Evolutionary conservation across 2,113 vertebrate species (phyloP).

Genomic region (human (Homo sapiens)): DNA sequence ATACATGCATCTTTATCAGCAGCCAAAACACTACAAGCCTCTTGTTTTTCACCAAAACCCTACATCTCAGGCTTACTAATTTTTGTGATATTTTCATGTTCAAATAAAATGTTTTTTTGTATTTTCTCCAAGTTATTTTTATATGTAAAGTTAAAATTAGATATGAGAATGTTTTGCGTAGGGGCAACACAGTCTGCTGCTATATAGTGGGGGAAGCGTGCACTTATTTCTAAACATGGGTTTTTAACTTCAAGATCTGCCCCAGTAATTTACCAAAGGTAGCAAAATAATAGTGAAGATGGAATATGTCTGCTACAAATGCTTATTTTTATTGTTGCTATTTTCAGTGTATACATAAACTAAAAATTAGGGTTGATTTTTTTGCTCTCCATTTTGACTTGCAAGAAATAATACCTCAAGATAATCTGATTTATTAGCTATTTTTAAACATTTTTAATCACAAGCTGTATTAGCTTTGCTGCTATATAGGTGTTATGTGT

Average conservation of each 20-base stretch:
- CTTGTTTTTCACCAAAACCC: conserved; percentile 97
- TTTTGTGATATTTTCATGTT: conserved; percentile 99
- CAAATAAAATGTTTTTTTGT: conserved; percentile 97
- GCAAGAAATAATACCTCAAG: conserved; percentile 98
- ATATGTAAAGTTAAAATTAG: conserved; percentile 98
- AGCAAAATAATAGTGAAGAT: conserved; percentile 93
- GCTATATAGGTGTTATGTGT: conserved; percentile 98
- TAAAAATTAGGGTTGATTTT: conserved; percentile 92
- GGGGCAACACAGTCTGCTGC: conserved; percentile 95
- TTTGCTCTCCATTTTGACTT: conserved; percentile 96
- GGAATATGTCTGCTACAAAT: conserved; percentile 93
- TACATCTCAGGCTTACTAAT: conserved; percentile 99
- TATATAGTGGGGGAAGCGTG: conserved; percentile 94
- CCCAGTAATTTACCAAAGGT: conserved; percentile 98
- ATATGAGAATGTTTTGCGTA: conserved; percentile 96
- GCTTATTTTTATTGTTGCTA: conserved; percentile 92
- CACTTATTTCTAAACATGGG: conserved; percentile 96
- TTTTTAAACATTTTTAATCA: conserved; percentile 96
- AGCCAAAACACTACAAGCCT: conserved; percentile 98
- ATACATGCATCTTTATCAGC: conserved; percentile 98
- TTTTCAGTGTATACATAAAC: conserved; percentile 94
- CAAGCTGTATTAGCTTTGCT: conserved; percentile 99
- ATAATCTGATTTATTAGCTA: conserved; percentile 96
- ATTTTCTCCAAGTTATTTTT: conserved; percentile 99
- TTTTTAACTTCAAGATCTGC: conserved; percentile 93